Evolutionary conservation across 2,113 vertebrate genomes (phyloP).

Genomic region (Chamaea fasciata): DNA sequence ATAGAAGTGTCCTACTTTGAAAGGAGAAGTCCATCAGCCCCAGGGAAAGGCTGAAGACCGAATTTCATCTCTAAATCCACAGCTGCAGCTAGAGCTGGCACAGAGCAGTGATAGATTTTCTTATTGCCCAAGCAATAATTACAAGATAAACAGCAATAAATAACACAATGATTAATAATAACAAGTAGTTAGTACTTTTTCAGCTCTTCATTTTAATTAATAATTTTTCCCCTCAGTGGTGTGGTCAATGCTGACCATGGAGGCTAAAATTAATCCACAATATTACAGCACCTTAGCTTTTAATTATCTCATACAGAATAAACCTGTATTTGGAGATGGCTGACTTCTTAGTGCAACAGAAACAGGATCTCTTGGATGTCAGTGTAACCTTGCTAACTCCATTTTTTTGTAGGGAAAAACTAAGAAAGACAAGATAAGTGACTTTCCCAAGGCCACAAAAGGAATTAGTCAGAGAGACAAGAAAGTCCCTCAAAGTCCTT

Average conservation of each 20-base stretch:
- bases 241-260: neutral
- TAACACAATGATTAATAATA: constrained; percentile 45
- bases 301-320: neutral
- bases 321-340: neutral
- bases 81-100: constrained; percentile 48
- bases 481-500: constrained; percentile 35
- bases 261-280: neutral
- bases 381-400: neutral
- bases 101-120: constrained; percentile 54
- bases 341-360: neutral
- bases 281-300: neutral
- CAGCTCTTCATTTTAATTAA: neutral
- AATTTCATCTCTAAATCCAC: constrained; percentile 68
- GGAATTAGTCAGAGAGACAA: constrained; percentile 32
- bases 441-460: constrained; percentile 53
- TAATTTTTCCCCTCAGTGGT: neutral
- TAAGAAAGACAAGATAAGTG: constrained; percentile 41
- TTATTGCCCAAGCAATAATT: constrained; percentile 56
- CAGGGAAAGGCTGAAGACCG: constrained; percentile 70
- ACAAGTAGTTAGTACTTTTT: constrained; percentile 10
- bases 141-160: constrained; percentile 63
- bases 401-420: constrained; percentile 16
- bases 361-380: neutral
- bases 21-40: constrained; percentile 78
- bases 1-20: constrained; percentile 81